phyloP scores from a whole-genome alignment of 2,888 invertebrate genomes.

The Athrips mouffetella region DNA sequence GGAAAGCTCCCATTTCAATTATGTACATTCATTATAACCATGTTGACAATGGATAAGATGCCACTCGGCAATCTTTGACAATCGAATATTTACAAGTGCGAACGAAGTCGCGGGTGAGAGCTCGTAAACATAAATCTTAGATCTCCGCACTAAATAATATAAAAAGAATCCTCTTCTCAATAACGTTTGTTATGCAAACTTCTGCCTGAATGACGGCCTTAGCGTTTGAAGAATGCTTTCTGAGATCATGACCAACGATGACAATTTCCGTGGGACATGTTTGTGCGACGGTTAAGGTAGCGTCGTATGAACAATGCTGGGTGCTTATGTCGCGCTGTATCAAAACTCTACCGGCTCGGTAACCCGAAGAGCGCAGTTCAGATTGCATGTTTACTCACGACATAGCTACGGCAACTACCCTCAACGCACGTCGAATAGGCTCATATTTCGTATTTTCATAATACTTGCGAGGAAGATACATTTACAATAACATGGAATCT shows the following conservation, averaged over 20 bases:
- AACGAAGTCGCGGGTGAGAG: no score
- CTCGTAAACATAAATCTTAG: no score
- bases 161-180: no score
- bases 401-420: slow-evolving; percentile 22
- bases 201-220: no score
- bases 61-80: no score
- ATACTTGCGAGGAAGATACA: slow-evolving; percentile 33
- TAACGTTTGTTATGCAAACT: slow-evolving; percentile 15
- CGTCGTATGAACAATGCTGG: slow-evolving; percentile 37
- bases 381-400: slow-evolving; percentile 58
- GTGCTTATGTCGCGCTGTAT: slow-evolving; percentile 17
- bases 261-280: slow-evolving; percentile 19
- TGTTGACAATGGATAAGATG: no score
- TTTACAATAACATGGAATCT: not conserved
- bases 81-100: no score
- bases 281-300: slow-evolving; percentile 19
- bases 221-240: slow-evolving; percentile 13
- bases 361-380: slow-evolving; percentile 42
- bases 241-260: slow-evolving; percentile 9
- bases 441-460: slow-evolving; percentile 62
- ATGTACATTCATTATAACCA: no score
- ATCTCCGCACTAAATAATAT: no score
- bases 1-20: no score
- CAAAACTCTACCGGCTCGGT: slow-evolving; percentile 34
- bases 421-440: slow-evolving; percentile 23